Evolutionary conservation across 1,140 invertebrate genomes (phyloP), one percentile per base, ranked within the genome.

Genomic region (Tetranychus urticae): DNA sequence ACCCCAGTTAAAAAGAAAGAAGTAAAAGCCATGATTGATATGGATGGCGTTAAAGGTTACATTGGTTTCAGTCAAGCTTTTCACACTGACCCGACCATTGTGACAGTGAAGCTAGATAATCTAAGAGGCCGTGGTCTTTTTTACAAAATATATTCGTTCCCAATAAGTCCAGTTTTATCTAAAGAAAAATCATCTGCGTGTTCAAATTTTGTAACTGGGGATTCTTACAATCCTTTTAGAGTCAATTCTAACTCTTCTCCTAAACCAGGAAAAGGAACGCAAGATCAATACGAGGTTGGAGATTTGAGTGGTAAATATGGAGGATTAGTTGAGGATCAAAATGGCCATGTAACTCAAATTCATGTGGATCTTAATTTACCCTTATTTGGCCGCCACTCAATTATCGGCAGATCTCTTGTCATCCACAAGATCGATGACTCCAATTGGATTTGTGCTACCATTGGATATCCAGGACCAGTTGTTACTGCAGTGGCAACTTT

Each of bases 261-360:
- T n/a, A 54, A 62, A 55, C 65, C 69, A 35, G 70, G 68, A 33
- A 39, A 47, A 34, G 60, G 66, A 31, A 88, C 87, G 4, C 85
- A 87, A 70, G 86, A 93, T 71, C 82, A 86, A 68, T 93, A 90
- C 68, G 79, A 84, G 3, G 72, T 90, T 13, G 88, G 88, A 0
- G 89, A 94, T 72, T 71, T 97, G 3, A 85, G 86, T 58, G 88
- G 88, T 6, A 97, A 96, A 73, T 80, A 77, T 67, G 78, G 78
- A 31, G 61, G 65, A 0, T 65, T 79, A 8, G 65, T 65, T 23
- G 5, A 42, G 10, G 61, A 59, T 4, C 60, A 62, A 23, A 42
- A 66, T n/a, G 52, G 60, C 42, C 59, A 66, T 36, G 52, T 50
- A 39, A 50, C 66, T n/a, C 63, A 59, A 12, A 60, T 67, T 39